Evolutionary conservation across 2,888 invertebrate species (phyloP).

Genomic region (Gryllus longicercus): DNA sequence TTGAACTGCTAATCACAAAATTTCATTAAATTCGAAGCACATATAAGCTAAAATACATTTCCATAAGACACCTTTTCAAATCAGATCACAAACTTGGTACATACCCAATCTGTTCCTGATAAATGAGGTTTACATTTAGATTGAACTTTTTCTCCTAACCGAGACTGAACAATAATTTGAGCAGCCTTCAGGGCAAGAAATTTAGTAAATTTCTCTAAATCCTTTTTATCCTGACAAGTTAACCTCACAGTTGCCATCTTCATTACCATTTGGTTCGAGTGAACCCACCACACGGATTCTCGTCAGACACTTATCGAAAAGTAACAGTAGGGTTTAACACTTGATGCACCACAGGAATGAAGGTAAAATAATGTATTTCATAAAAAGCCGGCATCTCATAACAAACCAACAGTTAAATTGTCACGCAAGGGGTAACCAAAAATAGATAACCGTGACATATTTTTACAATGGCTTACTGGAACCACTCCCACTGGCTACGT

Average conservation of each 20-base stretch:
- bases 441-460: not conserved
- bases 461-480: not conserved
- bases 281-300: not conserved
- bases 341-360: too few species aligned
- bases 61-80: too few species aligned
- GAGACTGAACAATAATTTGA: conserved; percentile 88
- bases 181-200: conserved; percentile 82
- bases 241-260: conserved; percentile 49
- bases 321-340: too few species aligned
- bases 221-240: conserved; percentile 64
- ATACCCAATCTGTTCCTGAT: conserved; percentile 79
- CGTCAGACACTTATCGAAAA: too few species aligned
- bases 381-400: too few species aligned
- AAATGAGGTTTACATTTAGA: conserved; percentile 75
- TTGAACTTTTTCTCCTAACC: conserved; percentile 80
- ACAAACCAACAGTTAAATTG: too few species aligned
- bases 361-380: too few species aligned
- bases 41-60: too few species aligned
- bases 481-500: conserved; percentile 23
- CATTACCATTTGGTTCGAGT: conserved; percentile 2
- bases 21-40: not conserved
- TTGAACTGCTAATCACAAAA: conserved; percentile 68
- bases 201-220: conserved; percentile 85
- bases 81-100: conserved; percentile 37
- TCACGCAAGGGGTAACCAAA: not conserved